Evolutionary conservation across 1,140 invertebrate species (phyloP).

Genomic region (Lutraria rhynchaena): DNA sequence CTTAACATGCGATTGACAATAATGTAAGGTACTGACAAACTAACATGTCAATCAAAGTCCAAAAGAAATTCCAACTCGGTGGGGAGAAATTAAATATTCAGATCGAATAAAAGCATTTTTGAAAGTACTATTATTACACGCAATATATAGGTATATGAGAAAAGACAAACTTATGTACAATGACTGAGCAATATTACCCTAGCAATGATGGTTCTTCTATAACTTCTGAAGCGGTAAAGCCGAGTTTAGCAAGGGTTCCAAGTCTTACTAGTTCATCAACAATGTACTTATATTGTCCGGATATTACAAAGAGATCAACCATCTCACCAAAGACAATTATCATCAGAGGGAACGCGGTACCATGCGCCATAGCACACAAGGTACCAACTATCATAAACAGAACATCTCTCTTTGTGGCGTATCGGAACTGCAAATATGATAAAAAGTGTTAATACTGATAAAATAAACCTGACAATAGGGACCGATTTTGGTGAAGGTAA

Average conservation of each 20-base stretch:
- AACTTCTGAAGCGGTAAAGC: slow-evolving; percentile 12
- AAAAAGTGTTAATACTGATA: neutral
- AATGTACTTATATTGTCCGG: slow-evolving; percentile 10
- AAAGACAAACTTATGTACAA: no score
- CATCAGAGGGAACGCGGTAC: slow-evolving; percentile 77
- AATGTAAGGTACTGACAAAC: no score
- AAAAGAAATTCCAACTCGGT: no score
- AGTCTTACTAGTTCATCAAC: slow-evolving; percentile 23
- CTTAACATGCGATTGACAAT: no score
- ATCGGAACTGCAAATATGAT: slow-evolving; percentile 78
- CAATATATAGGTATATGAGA: no score
- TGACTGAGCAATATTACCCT: slow-evolving; percentile 13
- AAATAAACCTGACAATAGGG: neutral
- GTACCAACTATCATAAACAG: slow-evolving; percentile 78
- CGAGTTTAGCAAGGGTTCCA: slow-evolving; percentile 27
- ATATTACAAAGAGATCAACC: slow-evolving; percentile 77
- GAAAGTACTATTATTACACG: no score
- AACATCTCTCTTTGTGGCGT: slow-evolving; percentile 73
- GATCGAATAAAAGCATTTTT: no score
- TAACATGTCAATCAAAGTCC: no score
- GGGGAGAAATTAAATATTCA: no score
- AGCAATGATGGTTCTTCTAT: slow-evolving; percentile 38
- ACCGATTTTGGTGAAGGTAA: neutral
- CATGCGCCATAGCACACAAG: slow-evolving; percentile 72
- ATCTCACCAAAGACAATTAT: slow-evolving; percentile 82